Evolutionary conservation across 2,113 vertebrate species (phyloP).

Genomic region (Rhizomys pruinosus): DNA sequence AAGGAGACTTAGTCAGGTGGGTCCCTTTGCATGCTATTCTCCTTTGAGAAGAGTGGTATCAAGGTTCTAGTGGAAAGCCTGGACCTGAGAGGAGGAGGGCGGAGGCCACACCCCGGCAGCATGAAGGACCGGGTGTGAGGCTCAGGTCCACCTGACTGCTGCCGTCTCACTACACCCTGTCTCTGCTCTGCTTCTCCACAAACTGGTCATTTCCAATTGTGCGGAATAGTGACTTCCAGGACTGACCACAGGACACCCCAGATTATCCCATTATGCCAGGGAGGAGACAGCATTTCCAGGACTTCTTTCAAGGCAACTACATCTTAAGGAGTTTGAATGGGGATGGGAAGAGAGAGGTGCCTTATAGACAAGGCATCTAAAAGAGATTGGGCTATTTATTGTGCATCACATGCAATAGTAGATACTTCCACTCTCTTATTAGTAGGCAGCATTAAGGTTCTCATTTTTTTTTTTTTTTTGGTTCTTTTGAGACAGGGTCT

Average conservation of each 20-base stretch:
- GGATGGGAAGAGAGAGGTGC: neutral
- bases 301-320: constrained; percentile 35
- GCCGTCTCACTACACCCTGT: neutral
- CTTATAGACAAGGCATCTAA: neutral
- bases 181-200: constrained; percentile 11
- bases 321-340: constrained; percentile 5
- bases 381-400: neutral
- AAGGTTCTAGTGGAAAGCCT: neutral
- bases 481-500: no score
- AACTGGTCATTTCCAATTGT: constrained; percentile 59
- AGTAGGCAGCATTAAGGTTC: neutral
- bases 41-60: neutral
- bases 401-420: neutral
- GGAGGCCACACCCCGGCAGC: neutral
- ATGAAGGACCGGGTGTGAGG: neutral
- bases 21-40: neutral
- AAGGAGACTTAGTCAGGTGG: no score
- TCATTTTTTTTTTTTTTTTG: neutral
- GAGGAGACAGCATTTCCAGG: neutral
- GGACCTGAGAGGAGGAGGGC: no score
- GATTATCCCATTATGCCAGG: constrained; percentile 69
- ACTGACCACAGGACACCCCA: constrained; percentile 50
- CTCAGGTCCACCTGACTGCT: neutral
- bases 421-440: neutral
- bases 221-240: constrained; percentile 66